These are phyloP conservation scores for Ctenosaura bakeri DNA, from an alignment of 2,797 vertebrate species.

Conservation along the genomic window DNA sequence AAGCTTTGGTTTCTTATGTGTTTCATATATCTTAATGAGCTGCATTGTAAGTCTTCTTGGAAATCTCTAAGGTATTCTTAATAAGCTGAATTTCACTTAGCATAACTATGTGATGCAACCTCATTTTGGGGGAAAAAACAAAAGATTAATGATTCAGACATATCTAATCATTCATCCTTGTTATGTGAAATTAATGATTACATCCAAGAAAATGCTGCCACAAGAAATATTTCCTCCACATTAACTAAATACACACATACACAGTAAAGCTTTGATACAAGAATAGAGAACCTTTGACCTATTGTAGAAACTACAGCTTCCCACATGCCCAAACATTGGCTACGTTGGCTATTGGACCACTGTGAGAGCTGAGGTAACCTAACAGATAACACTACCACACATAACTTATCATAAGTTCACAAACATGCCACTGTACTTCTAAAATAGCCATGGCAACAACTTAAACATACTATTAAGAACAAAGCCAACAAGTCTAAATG, in stretches of 20 bases:
- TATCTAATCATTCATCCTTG: conserved; percentile 49
- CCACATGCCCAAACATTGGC: neutral
- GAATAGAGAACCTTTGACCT: neutral
- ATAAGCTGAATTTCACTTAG: conserved; percentile 56
- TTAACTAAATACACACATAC: conserved; percentile 30
- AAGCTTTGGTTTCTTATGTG: conserved; percentile 29
- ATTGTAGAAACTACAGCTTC: neutral
- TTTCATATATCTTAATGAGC: conserved; percentile 62
- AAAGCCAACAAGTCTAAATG: too few relatives aligned
- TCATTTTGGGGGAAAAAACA: conserved; percentile 47
- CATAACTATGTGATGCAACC: conserved; percentile 45
- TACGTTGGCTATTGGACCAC: neutral
- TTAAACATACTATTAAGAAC: too few relatives aligned
- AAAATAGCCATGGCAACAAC: conserved; percentile 3
- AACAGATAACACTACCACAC: neutral
- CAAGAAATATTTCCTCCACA: neutral
- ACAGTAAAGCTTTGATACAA: conserved; percentile 20
- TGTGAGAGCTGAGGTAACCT: neutral
- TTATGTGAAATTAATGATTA: conserved; percentile 38
- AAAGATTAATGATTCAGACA: conserved; percentile 45
- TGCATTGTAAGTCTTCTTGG: conserved; percentile 58
- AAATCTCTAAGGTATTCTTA: conserved; percentile 49
- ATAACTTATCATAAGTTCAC: conserved; percentile 31
- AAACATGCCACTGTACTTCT: neutral
- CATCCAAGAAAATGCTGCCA: conserved; percentile 36